Evolutionary conservation across 2,797 vertebrate genomes (phyloP).

Genomic region (Momotus momota): DNA sequence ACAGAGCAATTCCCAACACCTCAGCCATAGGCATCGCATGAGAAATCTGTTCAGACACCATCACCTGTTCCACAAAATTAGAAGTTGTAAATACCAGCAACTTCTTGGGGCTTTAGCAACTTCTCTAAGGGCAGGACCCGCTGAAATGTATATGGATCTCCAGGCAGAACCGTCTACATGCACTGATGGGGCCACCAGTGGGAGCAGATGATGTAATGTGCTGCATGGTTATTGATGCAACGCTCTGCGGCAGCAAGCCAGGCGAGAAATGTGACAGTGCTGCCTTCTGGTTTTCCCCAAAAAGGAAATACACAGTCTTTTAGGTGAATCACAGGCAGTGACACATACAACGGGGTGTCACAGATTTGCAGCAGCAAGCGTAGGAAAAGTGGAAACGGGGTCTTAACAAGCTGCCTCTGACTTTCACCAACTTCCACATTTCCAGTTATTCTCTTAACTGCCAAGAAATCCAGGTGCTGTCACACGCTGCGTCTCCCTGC

Average conservation of each 20-base stretch:
- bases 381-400: neutral
- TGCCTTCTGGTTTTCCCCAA: neutral
- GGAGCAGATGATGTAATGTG: neutral
- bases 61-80: neutral
- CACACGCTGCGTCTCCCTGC: accelerated
- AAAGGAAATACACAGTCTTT: neutral
- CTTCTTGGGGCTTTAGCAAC: neutral
- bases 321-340: neutral
- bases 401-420: accelerated
- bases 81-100: neutral
- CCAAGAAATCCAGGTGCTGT: neutral
- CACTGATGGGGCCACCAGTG: accelerated
- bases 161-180: neutral
- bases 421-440: neutral
- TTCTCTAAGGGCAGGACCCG: neutral
- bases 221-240: neutral
- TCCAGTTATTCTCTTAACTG: neutral
- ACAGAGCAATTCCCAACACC: neutral
- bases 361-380: neutral
- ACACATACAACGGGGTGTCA: neutral
- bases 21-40: neutral
- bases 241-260: neutral
- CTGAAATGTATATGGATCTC: accelerated
- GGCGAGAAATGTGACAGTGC: neutral
- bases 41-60: neutral